Base-by-base conservation (phyloP, 1,140 invertebrate genomes). In the Microplitis demolitor region DNA sequence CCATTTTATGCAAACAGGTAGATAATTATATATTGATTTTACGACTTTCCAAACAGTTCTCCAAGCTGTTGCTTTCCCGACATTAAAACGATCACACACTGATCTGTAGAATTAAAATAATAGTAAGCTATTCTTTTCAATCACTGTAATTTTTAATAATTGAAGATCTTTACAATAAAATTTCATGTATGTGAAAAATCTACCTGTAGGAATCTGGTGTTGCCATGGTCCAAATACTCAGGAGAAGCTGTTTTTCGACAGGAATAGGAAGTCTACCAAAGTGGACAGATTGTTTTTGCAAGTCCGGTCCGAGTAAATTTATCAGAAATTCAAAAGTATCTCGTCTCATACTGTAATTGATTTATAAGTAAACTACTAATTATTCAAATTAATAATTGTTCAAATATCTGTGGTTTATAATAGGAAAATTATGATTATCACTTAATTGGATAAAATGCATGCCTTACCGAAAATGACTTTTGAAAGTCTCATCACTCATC, bases 51-150 rank as follows among this genome's bases (percentile, higher is more conserved):
- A 37, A 9, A 69, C 66, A 51, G 58, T 53, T 45, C 66, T 51
- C 67, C 66, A 69, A 11, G 72, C 72, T 64, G 73, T 71, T 4
- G 73, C 67, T 58, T 61, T 39, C 4, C 73, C 62, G 16, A 74
- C 68, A 45, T 61, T 35, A 62, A 70, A 66, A 11, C 37, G 31
- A 34, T 58, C 34, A 56, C 33, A 67, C 31, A 72, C 39, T 11
- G 14, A 72, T 58, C 35, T 66, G 58, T 61, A 3, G 4, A 16
- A 60, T 54, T n/a, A 13, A 54, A 4, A 54, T 11, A 54, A 54
- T 39, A 16, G 11, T 54, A 54, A 54, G 51, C 14, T 54, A n/a
- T 54, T 54, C 14, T 54, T 4, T 54, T 54, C 4, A 54, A n/a
- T n/a, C n/a, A 13, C n/a, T 11, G 4, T 13, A 54, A 54, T 39